Percentiles rank a stretch among this genome's conserved stretches.
phyloP scores from a whole-genome alignment of 2,113 vertebrate genomes.

The Rhegmatorhina hoffmannsi region DNA sequence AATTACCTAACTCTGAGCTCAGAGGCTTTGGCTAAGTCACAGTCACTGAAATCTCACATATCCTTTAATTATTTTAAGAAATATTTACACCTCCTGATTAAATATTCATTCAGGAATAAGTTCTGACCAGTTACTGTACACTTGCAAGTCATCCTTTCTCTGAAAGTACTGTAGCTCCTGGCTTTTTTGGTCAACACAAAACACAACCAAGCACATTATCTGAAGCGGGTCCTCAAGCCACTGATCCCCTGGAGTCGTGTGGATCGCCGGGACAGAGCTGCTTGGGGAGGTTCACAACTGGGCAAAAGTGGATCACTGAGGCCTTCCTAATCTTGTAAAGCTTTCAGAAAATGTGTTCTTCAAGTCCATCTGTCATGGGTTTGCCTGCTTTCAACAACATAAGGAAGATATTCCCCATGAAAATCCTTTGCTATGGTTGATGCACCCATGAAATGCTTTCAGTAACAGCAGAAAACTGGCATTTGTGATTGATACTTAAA shows the following conservation, averaged over 20 bases:
- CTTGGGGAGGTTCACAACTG: not conserved
- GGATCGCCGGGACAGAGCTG: not conserved
- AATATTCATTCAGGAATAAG: conserved; percentile 16
- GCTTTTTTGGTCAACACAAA: not conserved
- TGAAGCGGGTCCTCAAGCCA: not conserved
- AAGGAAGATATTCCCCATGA: not conserved
- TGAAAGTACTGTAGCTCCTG: not conserved
- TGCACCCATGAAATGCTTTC: rapidly evolving
- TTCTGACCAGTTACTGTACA: conserved; percentile 32
- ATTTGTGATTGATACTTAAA: not conserved
- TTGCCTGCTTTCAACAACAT: not conserved
- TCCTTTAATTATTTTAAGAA: conserved; percentile 29
- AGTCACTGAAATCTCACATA: rapidly evolving
- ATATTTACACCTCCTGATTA: conserved; percentile 60
- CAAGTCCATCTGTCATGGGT: not conserved
- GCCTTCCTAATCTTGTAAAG: not conserved
- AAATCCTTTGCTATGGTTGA: not conserved
- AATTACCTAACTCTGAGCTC: not conserved
- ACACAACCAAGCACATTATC: not conserved
- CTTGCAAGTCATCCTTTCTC: not conserved
- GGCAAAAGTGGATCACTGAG: rapidly evolving
- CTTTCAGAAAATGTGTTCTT: not conserved
- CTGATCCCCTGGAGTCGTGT: not conserved
- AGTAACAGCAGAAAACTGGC: not conserved
- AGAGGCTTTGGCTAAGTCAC: conserved; percentile 37